Base-by-base conservation (phyloP, 2,113 vertebrate species). In the Alligator mississippiensis region DNA sequence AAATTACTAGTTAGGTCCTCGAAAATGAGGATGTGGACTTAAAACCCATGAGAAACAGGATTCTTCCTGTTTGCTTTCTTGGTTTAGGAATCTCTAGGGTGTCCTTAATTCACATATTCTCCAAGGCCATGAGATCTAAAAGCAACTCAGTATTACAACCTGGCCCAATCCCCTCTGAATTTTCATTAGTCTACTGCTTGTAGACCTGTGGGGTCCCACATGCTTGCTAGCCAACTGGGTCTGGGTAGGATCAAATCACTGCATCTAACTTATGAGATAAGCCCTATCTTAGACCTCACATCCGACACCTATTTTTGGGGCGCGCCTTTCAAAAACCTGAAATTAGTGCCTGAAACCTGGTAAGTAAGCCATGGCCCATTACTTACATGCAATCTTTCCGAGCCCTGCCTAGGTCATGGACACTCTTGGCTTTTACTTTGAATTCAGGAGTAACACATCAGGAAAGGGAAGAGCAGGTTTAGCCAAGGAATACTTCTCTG, bases 1-100 rank as follows among this genome's bases (percentile, higher is more conserved):
- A 18, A 55, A 3, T 2, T 2, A 38, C 4, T 72, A 61, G 3
- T 57, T 25, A 15, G 38, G 18, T n/a, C 3, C 18, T 92, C 70
- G 62, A 61, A 72, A 83, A 38, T 28, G 0, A 22, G 6, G 10
- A 0, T 2, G 12, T 19, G 6, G 11, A 0, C 2, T 77, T 80
- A 5, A 82, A 87, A 80, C 18, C 7, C 0, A 14, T 9, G 8
- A 68, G 28, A 68, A 30, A 30, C 9, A 27, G 3, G 2, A 1
- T 25, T 88, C 84, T 30, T 4, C 47, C 63, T 68, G 9, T 19
- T 3, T 3, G 85, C 54, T 9, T 28, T 77, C 80, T 70, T 12
- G 14, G 30, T 24, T 61, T 79, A 17, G 9, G 2, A 54, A 11
- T 60, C 79, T 59, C 13, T 6, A n/a, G 2, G 5, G 13, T 58